These are phyloP conservation scores for Microdon myrmicae DNA, from an alignment of 2,888 invertebrate species.

Conservation along the genomic window DNA sequence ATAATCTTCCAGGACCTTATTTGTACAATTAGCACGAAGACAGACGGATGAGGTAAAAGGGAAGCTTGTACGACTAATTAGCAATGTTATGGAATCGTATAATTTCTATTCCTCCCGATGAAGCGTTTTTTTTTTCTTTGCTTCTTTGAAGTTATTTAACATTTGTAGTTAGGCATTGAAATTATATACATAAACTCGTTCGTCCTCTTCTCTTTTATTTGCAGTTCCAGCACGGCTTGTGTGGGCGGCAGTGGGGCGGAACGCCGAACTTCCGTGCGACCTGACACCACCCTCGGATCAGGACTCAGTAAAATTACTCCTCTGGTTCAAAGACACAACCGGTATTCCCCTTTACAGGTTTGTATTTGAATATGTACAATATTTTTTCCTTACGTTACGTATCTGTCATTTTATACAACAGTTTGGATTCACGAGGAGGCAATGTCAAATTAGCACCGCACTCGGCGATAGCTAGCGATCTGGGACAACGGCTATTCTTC, in stretches of 20 bases:
- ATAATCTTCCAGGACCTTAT: no score
- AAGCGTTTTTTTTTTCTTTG: no score
- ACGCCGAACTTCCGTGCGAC: conserved; percentile 85
- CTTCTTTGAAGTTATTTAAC: neutral
- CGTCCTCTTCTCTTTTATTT: conserved; percentile 58
- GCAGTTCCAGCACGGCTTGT: conserved; percentile 75
- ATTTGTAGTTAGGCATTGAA: conserved; percentile 1
- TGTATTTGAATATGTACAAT: no score
- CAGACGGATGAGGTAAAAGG: no score
- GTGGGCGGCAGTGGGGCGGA: conserved; percentile 81
- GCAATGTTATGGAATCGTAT: no score
- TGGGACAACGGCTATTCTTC: conserved; percentile 81
- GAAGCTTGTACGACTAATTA: no score
- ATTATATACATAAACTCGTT: conserved; percentile 18
- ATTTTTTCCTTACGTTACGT: no score
- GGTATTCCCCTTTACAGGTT: conserved; percentile 90
- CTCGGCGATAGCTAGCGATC: conserved; percentile 81
- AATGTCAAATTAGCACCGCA: conserved; percentile 75
- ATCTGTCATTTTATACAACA: no score
- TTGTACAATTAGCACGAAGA: no score
- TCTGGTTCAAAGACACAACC: conserved; percentile 89
- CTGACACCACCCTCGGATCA: conserved; percentile 77
- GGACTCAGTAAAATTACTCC: conserved; percentile 82
- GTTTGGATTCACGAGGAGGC: conserved; percentile 81
- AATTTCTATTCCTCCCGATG: no score